Evolutionary conservation across 2,797 vertebrate genomes (phyloP), one percentile per base, ranked within the genome.

Genomic region (Malacoraja senta): DNA sequence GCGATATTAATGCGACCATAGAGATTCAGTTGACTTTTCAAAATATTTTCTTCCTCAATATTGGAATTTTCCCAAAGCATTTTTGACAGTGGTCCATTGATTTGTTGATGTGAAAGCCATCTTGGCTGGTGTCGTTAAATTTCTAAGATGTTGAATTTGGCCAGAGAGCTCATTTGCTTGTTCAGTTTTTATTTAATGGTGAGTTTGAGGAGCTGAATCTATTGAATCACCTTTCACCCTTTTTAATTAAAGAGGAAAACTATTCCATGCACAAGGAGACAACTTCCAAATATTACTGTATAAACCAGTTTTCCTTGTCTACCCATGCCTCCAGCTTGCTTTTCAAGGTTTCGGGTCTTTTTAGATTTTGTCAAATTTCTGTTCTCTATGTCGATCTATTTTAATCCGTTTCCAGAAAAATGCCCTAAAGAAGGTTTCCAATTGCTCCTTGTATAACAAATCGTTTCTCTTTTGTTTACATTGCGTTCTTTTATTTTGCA

Each of bases 71-170:
- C 12, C 90, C 90, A 92, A 92, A 92, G 19, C 44, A 76, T 44
- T 74, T 92, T 74, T 76, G 71, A 92, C 90, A 76, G 71, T 71
- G 38, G 3, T n/a, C 44, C 68, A 92, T 92, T 92, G 90, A 92
- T 92, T 92, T 76, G 24, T 24, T 76, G 90, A 26, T 72, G 65
- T 92, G 38, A 76, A 76, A 92, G 38, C 15, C 7, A 71, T 53
- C 71, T 74, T 74, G 15, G 71, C 38, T 71, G 76, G 44, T 74
- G 71, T n/a, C 35, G 21, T n/a, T 76, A 92, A 53, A 72, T 74
- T 53, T 92, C 65, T 74, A 76, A 92, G 71, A n/a, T 76, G 71
- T 92, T 92, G 44, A 74, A 53, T 92, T 92, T 76, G 90, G 12
- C 38, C 68, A n/a, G 26, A 92, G 90, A 24, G 72, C n/a, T 58